These are phyloP conservation scores for Strix uralensis DNA, from an alignment of 2,113 vertebrate species.

Conservation along the genomic window DNA sequence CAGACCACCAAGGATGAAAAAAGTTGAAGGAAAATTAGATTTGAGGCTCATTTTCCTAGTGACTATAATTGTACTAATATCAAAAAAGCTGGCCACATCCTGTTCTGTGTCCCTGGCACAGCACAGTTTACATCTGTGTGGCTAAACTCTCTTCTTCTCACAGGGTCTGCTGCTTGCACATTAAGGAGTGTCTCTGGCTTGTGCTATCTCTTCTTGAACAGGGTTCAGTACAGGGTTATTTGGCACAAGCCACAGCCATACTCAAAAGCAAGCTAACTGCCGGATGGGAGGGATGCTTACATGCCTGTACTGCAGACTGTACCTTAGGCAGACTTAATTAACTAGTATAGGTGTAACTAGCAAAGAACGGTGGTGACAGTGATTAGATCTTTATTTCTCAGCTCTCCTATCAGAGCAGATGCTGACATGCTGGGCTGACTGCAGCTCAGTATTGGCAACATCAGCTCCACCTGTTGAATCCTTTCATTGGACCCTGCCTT, in stretches of 20 bases:
- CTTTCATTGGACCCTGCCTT: background rate
- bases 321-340: background rate
- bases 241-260: background rate
- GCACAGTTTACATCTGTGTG: background rate
- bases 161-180: background rate
- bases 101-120: background rate
- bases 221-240: background rate
- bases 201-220: background rate
- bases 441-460: background rate
- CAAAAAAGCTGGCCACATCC: background rate
- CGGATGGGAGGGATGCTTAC: background rate
- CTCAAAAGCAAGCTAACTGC: background rate
- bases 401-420: background rate
- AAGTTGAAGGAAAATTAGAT: background rate
- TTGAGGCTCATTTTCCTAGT: background rate
- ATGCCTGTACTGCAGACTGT: background rate
- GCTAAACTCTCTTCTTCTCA: background rate
- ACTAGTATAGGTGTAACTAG: background rate
- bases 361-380: background rate
- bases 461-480: background rate
- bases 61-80: background rate
- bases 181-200: background rate
- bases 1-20: background rate
- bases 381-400: background rate
- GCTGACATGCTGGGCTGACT: background rate